Base-by-base conservation (phyloP, 2,113 vertebrate species). In the Pygoscelis antarcticus region DNA sequence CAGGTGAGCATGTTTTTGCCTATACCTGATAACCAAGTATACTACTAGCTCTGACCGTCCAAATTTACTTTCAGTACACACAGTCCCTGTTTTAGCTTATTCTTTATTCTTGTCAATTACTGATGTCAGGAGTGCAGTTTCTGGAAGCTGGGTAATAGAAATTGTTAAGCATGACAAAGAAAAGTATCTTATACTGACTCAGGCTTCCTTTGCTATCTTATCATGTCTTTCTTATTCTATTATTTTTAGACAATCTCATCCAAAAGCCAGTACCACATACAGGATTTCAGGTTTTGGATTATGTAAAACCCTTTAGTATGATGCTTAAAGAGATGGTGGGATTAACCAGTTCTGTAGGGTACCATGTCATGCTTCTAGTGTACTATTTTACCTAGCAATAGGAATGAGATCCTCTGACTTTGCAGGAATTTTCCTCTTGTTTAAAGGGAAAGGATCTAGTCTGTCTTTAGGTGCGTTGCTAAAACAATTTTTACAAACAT, bases 31-130 rank as follows among this genome's bases (percentile, higher is more conserved):
- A 85, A 82, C 40, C 64, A 69, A 83, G 34, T 78, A 14, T 46
- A 20, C 54, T 88, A 57, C 30, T 66, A 72, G 10, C 51, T 93
- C 16, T 64, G 47, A 52, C 69, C 76, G 29, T 69, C 58, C 58
- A 95, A 89, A 92, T 85, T 94, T 82, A 80, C 74, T 89, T 97
- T 69, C 69, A 36, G 22, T 34, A 13, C 70, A 49, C 27, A 25
- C 27, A 90, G 25, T 19, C 9, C 36, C 40, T 42, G 16, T 87
- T 92, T 75, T 71, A 91, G 55, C 42, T 89, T 89, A 44, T 83
- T 93, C 70, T 94, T 96, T 95, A 40, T 85, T 96, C 49, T 83
- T 95, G 81, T 94, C 68, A 87, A 30, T 92, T 93, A 60, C 72
- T 80, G 51, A 71, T 84, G 69, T 91, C 72, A 93, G 71, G 47